phyloP scores from a whole-genome alignment of 2,113 vertebrate species.

The Nyctereutes procyonoides region DNA sequence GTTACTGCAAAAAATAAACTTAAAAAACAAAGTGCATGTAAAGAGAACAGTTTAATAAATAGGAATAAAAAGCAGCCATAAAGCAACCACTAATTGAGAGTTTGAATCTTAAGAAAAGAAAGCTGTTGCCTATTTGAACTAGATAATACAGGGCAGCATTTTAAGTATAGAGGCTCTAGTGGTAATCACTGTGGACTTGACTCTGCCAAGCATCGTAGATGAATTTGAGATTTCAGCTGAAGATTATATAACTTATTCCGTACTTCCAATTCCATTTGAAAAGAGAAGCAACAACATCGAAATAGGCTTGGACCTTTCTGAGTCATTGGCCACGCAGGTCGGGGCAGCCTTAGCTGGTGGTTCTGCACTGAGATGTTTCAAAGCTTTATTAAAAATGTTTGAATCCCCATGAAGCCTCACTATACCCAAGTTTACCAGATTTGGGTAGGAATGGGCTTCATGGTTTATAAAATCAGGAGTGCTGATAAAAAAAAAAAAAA shows the following conservation, averaged over 20 bases:
- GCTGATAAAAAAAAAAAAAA: conserved; percentile 85
- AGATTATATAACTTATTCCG: neutral
- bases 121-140: neutral
- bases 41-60: neutral
- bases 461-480: conserved; percentile 92
- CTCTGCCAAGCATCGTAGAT: neutral
- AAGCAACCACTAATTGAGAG: neutral
- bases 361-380: neutral
- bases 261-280: neutral
- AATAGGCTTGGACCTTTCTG: neutral
- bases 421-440: neutral
- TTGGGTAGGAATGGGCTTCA: conserved; percentile 72
- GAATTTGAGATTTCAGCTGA: neutral
- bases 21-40: neutral
- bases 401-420: neutral
- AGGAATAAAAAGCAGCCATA: neutral
- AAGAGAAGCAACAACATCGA: neutral
- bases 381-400: neutral
- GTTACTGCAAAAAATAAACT: neutral
- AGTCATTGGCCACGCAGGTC: neutral
- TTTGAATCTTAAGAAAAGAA: conserved; percentile 12
- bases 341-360: neutral
- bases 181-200: neutral
- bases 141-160: neutral
- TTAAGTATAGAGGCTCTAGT: neutral